Conservation (phyloP, 2,113 vertebrate genomes). For the Heteronetta atricapilla region DNA sequence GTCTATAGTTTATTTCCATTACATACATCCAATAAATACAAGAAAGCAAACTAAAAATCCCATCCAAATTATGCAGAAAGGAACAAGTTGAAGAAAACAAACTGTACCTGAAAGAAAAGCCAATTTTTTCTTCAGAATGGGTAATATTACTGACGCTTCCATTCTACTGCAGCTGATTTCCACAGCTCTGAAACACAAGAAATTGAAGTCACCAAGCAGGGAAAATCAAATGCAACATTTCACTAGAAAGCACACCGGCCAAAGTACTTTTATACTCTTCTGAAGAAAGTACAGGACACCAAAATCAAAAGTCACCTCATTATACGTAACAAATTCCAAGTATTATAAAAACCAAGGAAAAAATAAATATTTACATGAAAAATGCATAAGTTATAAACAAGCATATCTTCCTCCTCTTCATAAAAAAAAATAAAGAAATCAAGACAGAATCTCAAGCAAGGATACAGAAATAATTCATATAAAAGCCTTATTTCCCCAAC, state of each 20-base stretch:
- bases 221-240: neutral
- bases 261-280: neutral
- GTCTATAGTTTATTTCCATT: neutral
- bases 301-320: neutral
- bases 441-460: neutral
- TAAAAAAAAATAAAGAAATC: neutral
- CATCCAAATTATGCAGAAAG: neutral
- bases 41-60: neutral
- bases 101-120: slow-evolving; percentile 96
- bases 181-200: slow-evolving; percentile 74
- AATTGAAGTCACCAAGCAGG: slow-evolving; percentile 20
- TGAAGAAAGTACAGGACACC: neutral
- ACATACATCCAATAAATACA: neutral
- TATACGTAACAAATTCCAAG: neutral
- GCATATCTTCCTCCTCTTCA: neutral
- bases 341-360: neutral
- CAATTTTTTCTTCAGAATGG: slow-evolving; percentile 94
- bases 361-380: neutral
- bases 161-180: slow-evolving; percentile 72
- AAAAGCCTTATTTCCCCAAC: neutral
- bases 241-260: neutral
- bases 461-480: neutral
- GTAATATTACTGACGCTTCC: slow-evolving; percentile 92
- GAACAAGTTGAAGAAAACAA: neutral
- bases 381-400: neutral